Base-by-base conservation (phyloP, 2,888 invertebrate genomes). In the Melanostoma scalare region DNA sequence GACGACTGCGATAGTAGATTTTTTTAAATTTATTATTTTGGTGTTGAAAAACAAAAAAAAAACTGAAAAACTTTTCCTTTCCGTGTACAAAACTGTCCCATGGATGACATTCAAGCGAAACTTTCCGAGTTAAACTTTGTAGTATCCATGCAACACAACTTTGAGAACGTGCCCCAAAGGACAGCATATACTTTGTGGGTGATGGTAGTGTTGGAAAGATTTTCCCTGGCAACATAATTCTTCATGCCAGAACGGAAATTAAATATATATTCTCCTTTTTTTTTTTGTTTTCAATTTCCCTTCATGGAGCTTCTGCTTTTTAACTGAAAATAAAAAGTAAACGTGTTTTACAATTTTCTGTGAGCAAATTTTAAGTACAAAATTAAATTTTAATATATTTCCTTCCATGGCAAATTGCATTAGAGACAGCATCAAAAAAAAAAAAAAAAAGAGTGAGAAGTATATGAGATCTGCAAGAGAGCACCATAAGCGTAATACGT, bases 361-460 rank as follows among this genome's bases (percentile, higher is more conserved):
- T 44, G 9, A 30, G 40, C 30, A 56, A 50, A 40, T 50, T 77
- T 71, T 44, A 71, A 77, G 63, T 50, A 46, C 4, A 65, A 65
- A 78, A 78, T 78, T 72, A 72, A 72, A 78, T 72, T 78, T 78
- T 73, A 67, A 78, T 72, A 78, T 42, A 65, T 63, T 71, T 71
- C 56, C 56, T 50, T 40, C 35, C 52, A 35, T 48, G 38, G 42
- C 30, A 36, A 69, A 69, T 76, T 76, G 46, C 69, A 76, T 76
- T 76, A 61, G 46, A 60, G 31, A 20, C 4, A 20, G 20, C 20
- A 20, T 20, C 20, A 20, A 20, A 20, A 20, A 20, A 20, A n/a
- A 48, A 20, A 20, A 52, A n/a, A 52, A 6, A 33, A n/a, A 52
- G 33, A 9, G 56, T 40, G 8, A 9, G 46, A 8, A 3, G 9